phyloP scores from a whole-genome alignment of 1,140 invertebrate species.

The Ptiloglossa arizonensis region DNA sequence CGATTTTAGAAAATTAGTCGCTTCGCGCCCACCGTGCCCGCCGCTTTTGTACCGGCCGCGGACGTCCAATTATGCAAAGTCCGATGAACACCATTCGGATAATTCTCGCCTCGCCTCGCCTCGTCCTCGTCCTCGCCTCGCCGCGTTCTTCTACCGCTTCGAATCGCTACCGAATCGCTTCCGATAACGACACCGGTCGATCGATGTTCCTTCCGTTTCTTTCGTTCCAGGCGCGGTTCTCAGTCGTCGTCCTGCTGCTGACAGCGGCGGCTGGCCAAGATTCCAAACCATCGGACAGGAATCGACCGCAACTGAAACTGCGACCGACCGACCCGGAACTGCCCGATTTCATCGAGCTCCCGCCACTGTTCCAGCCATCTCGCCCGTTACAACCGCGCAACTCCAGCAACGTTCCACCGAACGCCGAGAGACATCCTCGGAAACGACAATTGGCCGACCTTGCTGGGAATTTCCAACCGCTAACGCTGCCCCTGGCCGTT shows the following conservation, averaged over 20 bases:
- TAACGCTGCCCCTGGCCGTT: slow-evolving; percentile 34
- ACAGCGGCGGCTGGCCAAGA: slow-evolving; percentile 67
- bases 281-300: slow-evolving; percentile 58
- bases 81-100: not conserved
- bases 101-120: no score
- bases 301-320: slow-evolving; percentile 52
- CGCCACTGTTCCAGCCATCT: slow-evolving; percentile 49
- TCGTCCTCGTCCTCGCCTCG: no score
- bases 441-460: slow-evolving; percentile 68
- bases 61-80: not conserved
- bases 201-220: not conserved
- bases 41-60: not conserved
- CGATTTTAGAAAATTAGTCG: slow-evolving; percentile 32
- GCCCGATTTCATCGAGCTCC: slow-evolving; percentile 39
- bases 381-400: slow-evolving; percentile 23
- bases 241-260: slow-evolving; percentile 65
- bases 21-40: not conserved
- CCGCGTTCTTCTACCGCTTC: no score
- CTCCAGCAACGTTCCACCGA: slow-evolving; percentile 34
- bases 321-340: slow-evolving; percentile 3
- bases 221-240: slow-evolving; percentile 67
- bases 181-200: not conserved
- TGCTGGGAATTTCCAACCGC: slow-evolving; percentile 44
- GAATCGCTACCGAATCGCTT: no score
- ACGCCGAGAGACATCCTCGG: slow-evolving; percentile 57